phyloP scores from a whole-genome alignment of 1,140 invertebrate species.

The Hypsibius dujardini region DNA sequence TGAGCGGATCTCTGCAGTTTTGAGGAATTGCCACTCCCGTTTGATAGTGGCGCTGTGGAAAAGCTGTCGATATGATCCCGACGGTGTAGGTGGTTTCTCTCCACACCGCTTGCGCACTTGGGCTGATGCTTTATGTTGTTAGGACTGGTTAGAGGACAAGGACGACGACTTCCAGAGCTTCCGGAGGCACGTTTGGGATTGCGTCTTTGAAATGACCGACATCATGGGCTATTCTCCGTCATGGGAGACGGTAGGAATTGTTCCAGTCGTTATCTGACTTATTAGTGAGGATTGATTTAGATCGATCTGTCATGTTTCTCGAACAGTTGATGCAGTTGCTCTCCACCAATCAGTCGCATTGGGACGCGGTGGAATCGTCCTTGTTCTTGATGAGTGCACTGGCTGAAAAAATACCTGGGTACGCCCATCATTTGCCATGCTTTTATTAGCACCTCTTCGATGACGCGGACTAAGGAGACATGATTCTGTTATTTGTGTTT shows the following conservation, averaged over 20 bases:
- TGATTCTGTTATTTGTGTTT: too few species aligned
- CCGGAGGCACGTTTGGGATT: neutral
- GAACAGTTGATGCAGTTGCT: neutral
- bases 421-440: neutral
- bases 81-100: neutral
- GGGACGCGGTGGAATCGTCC: constrained; percentile 8
- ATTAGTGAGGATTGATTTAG: neutral
- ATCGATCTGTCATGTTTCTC: neutral
- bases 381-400: neutral
- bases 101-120: neutral
- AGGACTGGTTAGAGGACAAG: constrained; percentile 3
- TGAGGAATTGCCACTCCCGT: neutral
- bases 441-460: too few species aligned
- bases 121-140: neutral
- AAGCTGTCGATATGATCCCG: constrained; percentile 10
- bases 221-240: neutral
- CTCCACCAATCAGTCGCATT: neutral
- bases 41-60: neutral
- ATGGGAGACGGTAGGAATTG: neutral
- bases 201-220: neutral
- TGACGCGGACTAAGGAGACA: too few species aligned
- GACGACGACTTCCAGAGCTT: neutral
- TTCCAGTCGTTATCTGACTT: neutral
- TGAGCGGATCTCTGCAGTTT: neutral
- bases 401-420: neutral